Percentiles rank a stretch among this genome's conserved stretches.
Evolutionary conservation across 2,113 vertebrate genomes (phyloP).

Genomic region (Apteryx mantelli): DNA sequence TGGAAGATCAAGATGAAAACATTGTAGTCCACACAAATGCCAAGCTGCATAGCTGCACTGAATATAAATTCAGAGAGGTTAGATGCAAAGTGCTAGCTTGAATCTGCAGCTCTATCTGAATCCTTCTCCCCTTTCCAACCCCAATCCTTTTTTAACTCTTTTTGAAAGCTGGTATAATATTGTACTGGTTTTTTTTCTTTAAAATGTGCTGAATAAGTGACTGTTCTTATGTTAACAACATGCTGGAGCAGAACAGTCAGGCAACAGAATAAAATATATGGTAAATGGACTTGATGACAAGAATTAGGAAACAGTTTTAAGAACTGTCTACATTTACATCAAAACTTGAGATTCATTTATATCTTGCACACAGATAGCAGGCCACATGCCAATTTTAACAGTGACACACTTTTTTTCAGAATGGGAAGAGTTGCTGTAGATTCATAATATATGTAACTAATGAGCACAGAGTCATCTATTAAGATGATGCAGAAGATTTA

Average conservation of each 20-base stretch:
- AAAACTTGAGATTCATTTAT: background rate
- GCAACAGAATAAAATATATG: background rate
- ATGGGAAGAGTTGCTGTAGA: background rate
- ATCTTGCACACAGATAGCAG: background rate
- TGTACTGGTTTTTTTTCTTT: background rate
- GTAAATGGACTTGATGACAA: background rate
- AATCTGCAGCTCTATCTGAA: background rate
- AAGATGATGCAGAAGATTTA: background rate
- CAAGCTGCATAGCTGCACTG: background rate
- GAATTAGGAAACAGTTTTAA: background rate
- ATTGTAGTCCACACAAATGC: background rate
- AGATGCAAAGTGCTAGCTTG: background rate
- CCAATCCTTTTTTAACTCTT: background rate
- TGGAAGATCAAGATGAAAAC: conserved; percentile 57
- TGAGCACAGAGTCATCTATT: background rate
- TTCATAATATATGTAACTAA: background rate
- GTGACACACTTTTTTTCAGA: background rate
- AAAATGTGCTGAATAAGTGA: background rate
- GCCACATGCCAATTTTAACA: background rate
- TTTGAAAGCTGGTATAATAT: background rate
- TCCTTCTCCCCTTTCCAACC: background rate
- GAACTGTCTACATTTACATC: background rate
- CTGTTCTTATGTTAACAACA: background rate
- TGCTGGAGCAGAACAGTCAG: background rate
- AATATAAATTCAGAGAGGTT: background rate